Evolutionary conservation across 2,113 vertebrate genomes (phyloP), one percentile per base, ranked within the genome.

Genomic region (Rhinolophus ferrumequinum): DNA sequence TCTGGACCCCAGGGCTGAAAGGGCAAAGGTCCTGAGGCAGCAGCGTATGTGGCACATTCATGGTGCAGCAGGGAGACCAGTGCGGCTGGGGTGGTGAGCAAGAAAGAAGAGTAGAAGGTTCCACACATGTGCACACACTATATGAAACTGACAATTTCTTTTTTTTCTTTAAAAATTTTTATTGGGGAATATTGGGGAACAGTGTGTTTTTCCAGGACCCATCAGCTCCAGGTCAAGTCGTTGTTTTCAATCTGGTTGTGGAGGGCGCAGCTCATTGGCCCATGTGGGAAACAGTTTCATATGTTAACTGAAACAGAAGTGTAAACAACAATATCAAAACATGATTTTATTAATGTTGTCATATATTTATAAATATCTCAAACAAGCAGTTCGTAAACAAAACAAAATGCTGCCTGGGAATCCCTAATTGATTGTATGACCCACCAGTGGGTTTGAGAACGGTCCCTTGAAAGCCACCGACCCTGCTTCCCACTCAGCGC

Each of bases 11-110:
- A 26, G 16, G 4, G 44, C 5, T 5, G 44, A 13, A 54, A 24
- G 64, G 41, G 6, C 66, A 47, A 18, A 75, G 38, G 64, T 50
- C 76, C 76, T 1, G 58, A 60, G 73, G 58, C 66, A 47, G 85
- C 41, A 54, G 38, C 70, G 9, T 0, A 0, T 16, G 21, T 24
- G 62, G 41, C 8, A 2, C 41, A 3, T 56, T 30, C 2, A 1
- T 1, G 19, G n/a, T 35, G 2, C 30, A 38, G 80, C 24, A 21
- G 24, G 92, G 50, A 62, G 44, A 14, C 33, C 19, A 1, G 47
- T 28, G 26, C 11, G 69, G 69, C 47, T 30, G 58, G 62, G 33
- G 33, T 26, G 33, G n/a, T 16, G 50, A 75, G 82, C 2, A 0
- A 41, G 41, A 41, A 41, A 3, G 3, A 41, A 19, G 0, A 1